Conservation (phyloP, 1,140 invertebrate genomes). For the Drosophila burlai region DNA sequence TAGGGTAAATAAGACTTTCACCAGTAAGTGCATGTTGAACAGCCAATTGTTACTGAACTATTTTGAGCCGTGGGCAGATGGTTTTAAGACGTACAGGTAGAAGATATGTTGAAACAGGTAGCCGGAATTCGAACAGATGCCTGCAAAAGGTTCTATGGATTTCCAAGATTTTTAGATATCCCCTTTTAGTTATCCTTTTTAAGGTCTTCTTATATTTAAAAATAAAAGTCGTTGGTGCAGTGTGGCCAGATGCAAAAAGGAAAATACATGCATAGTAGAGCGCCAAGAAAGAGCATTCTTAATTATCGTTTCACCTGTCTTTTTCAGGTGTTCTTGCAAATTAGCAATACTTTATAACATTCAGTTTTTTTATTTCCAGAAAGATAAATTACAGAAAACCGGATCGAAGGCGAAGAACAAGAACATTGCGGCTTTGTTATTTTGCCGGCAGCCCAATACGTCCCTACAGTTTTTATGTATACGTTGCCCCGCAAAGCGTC, state of each 20-base stretch:
- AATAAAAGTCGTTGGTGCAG: too few species aligned
- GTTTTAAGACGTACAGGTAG: constrained; percentile 20
- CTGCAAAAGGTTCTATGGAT: not conserved
- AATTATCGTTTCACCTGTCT: not conserved
- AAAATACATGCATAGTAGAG: not conserved
- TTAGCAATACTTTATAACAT: too few species aligned
- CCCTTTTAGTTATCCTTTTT: not conserved
- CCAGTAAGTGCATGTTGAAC: constrained; percentile 27
- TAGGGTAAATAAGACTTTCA: not conserved
- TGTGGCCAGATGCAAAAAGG: not conserved
- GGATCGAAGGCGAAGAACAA: not conserved
- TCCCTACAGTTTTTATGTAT: constrained; percentile 41
- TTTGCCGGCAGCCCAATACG: not conserved
- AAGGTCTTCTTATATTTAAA: not conserved
- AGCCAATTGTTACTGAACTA: constrained; percentile 25
- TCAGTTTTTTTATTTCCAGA: not conserved
- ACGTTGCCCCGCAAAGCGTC: constrained; percentile 39
- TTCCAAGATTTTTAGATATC: not conserved
- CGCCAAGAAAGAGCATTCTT: not conserved
- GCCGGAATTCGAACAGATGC: constrained; percentile 13
- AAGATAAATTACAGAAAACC: not conserved
- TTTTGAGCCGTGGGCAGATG: not conserved
- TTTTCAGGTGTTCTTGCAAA: not conserved
- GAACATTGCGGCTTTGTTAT: not conserved
- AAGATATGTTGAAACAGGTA: constrained; percentile 11